Conservation (phyloP, 2,888 invertebrate genomes). For the Perizoma flavofasciatum region DNA sequence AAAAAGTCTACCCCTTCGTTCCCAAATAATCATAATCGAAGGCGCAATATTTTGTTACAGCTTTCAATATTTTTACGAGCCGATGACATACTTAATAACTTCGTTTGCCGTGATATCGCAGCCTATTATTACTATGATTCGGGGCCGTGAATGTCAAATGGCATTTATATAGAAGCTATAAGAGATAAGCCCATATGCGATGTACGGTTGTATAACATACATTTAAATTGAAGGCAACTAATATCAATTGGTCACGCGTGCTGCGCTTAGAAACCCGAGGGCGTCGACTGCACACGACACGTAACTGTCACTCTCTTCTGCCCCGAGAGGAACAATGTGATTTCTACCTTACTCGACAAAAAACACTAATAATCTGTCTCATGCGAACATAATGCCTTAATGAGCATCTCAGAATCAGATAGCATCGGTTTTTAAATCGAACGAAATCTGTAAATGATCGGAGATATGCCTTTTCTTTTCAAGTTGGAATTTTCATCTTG, state of each 20-base stretch:
- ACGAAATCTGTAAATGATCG: constrained; percentile 19
- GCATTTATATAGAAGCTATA: neutral
- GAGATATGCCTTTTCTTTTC: constrained; percentile 25
- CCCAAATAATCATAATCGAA: too few species aligned
- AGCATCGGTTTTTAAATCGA: constrained; percentile 23
- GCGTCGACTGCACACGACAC: constrained; percentile 71
- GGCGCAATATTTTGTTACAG: too few species aligned
- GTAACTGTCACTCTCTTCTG: constrained; percentile 72
- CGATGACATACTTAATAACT: neutral
- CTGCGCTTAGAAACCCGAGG: constrained; percentile 68
- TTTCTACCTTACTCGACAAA: constrained; percentile 52
- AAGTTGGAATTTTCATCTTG: constrained; percentile 15
- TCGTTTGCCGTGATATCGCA: too few species aligned
- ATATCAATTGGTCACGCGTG: constrained; percentile 72
- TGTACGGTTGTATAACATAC: constrained; percentile 34
- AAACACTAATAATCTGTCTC: constrained; percentile 30
- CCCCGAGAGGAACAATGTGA: constrained; percentile 71
- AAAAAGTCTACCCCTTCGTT: too few species aligned
- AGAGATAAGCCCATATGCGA: constrained; percentile 29
- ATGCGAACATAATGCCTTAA: constrained; percentile 34
- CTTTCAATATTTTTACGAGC: neutral
- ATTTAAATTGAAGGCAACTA: constrained; percentile 61
- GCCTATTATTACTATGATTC: neutral
- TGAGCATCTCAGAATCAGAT: constrained; percentile 29
- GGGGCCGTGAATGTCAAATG: constrained; percentile 4